A percentile compares a stretch with the other conserved stretches of the same genome.
phyloP scores from a whole-genome alignment of 2,113 vertebrate species.

The Melozone crissalis region DNA sequence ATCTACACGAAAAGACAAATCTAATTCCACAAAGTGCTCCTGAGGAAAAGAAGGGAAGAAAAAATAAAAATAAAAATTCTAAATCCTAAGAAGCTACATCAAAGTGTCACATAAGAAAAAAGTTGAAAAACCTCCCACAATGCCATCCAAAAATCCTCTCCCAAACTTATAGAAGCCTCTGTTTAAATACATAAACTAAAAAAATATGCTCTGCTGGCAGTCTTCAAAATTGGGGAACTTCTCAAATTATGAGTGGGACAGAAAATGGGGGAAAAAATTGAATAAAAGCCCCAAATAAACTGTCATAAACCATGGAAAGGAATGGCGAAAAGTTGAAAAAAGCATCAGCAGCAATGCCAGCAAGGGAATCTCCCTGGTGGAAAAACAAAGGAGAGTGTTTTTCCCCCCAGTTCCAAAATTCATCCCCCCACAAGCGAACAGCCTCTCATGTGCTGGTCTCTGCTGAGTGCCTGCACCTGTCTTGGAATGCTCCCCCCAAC shows the following conservation, averaged over 20 bases:
- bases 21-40: neutral
- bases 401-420: neutral
- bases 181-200: neutral
- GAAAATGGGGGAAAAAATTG: neutral
- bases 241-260: neutral
- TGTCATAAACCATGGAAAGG: neutral
- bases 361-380: neutral
- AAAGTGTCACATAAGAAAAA: neutral
- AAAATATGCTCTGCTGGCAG: neutral
- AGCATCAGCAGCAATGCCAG: no score
- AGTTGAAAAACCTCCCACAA: neutral
- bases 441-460: neutral
- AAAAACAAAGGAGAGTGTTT: neutral
- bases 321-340: neutral
- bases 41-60: neutral
- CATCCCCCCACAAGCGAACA: neutral
- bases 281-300: neutral
- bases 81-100: neutral
- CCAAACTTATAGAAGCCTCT: neutral
- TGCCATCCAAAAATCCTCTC: neutral
- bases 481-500: neutral
- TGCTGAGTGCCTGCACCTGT: neutral
- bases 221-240: rapidly evolving
- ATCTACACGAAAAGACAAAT: rapidly evolving
- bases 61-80: neutral